phyloP scores from a whole-genome alignment of 1,140 invertebrate genomes.

The Portunus trituberculatus region DNA sequence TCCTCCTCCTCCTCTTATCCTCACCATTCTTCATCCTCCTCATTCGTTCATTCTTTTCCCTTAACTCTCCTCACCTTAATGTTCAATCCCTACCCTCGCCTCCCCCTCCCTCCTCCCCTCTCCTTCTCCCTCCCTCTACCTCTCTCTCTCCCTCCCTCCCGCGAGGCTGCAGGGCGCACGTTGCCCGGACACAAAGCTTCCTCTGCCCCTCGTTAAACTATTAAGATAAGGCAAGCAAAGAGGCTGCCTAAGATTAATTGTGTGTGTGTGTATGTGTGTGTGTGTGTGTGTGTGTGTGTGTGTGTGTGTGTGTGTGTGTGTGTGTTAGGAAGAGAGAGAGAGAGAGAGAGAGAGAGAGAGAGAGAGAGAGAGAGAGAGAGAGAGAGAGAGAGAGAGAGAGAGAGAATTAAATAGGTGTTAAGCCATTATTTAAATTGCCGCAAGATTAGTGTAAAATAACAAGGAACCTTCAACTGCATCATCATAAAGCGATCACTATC shows the following conservation, averaged over 20 bases:
- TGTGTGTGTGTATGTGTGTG: neutral
- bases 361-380: constrained; percentile 40
- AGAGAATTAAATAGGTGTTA: neutral
- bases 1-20: neutral
- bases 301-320: too few species aligned
- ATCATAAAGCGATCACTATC: neutral
- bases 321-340: neutral
- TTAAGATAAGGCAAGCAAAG: constrained; percentile 31
- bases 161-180: neutral
- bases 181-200: neutral
- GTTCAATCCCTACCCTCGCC: neutral
- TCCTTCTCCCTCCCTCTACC: neutral
- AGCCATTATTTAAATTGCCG: neutral
- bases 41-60: neutral
- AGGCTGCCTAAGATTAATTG: neutral
- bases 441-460: neutral
- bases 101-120: too few species aligned
- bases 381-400: constrained; percentile 33
- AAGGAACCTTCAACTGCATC: neutral
- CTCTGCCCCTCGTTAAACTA: constrained; percentile 7
- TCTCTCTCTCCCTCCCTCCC: neutral
- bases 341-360: constrained; percentile 35
- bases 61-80: neutral
- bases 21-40: too few species aligned
- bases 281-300: too few species aligned